Evolutionary conservation across 2,797 vertebrate genomes (phyloP).

Genomic region (Myotis myotis): DNA sequence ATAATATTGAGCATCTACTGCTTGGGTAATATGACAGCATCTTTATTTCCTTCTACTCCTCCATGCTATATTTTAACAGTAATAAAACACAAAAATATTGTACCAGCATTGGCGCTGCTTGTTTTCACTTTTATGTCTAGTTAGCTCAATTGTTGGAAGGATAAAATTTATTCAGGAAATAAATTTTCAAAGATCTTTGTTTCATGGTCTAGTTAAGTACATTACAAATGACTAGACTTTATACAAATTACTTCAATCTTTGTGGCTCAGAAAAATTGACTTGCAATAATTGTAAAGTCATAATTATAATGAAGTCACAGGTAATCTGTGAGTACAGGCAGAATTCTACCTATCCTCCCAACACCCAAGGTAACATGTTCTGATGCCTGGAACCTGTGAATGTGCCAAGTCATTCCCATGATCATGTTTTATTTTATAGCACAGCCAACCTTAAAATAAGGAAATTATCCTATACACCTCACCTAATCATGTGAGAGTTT

Average conservation of each 20-base stretch:
- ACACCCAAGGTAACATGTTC: neutral
- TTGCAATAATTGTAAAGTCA: neutral
- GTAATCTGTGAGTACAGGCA: neutral
- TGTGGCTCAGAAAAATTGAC: neutral
- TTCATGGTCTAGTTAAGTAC: neutral
- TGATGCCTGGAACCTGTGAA: neutral
- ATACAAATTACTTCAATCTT: neutral
- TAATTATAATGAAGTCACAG: neutral
- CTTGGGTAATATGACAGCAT: neutral
- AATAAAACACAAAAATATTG: neutral
- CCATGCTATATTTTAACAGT: neutral
- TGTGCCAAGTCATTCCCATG: neutral
- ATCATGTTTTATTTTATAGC: neutral
- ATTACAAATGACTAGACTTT: neutral
- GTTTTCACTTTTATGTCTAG: neutral
- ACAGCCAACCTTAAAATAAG: neutral
- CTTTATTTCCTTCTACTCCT: neutral
- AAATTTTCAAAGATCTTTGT: neutral
- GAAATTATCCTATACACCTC: neutral
- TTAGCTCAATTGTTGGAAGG: neutral
- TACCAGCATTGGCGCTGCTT: neutral
- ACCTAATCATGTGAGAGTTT: neutral
- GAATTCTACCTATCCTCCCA: neutral
- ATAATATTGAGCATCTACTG: neutral
- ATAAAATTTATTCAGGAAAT: neutral